Base-by-base conservation (phyloP, 2,888 invertebrate species). In the Uloborus plumipes region DNA sequence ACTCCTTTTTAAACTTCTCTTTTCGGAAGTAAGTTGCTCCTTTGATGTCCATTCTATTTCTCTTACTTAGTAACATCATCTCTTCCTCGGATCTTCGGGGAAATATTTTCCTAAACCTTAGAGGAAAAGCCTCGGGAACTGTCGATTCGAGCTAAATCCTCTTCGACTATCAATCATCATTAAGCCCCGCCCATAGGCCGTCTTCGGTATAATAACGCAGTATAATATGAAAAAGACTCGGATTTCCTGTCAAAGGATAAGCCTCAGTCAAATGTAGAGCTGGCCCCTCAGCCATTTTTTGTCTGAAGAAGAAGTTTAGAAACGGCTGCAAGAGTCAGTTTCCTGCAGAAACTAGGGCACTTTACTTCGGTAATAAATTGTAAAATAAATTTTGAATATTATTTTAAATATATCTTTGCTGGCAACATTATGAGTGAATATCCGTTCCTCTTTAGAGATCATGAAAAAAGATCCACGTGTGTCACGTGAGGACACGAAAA, bases 121-220 rank as follows among this genome's bases (percentile, higher is more conserved):
- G 65, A 55, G 70, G 39, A 58, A 69, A 26, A 69, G 47, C 55
- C 50, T 55, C 77, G 18, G 65, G 39, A 39, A 39, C 39, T 39
- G 39, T 39, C 39, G 39, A 39, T 39, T 71, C 47, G 55, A 50
- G 39, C 39, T 22, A 77, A 77, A 71, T 71, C 77, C 70, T 64
- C 70, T 18, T 26, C 18, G 53, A 18, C 77, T 55, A 77, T 77
- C 77, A 53, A 77, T 77, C 77, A 77, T 77, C 62, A 26, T 64
- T 65, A 70, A 20, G 70, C 64, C 50, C 70, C 77, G 77, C 77
- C 77, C 31, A 53, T 58, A 50, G 55, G 64, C 69, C 69, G 18
- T 58, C 67, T 20, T 16, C 77, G 55, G 77, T 77, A 77, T 77
- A 77, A 77, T 77, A 77, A 65, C 58, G 70, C 77, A 77, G 69